Conservation (phyloP, 2,888 invertebrate genomes). For the Drosophila suboccidentalis region DNA sequence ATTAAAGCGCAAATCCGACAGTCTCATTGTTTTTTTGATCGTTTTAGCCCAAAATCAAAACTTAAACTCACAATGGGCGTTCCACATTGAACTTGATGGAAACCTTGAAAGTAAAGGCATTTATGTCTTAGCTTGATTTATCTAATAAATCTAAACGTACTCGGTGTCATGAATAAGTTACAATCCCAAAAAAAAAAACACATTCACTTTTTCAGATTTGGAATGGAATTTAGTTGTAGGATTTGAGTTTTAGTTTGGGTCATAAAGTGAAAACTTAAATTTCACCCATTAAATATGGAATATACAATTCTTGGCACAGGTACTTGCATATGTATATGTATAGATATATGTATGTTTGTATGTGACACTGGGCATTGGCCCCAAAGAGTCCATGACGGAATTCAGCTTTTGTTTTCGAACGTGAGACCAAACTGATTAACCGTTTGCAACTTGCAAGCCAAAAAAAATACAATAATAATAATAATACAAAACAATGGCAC, state of each 20-base stretch:
- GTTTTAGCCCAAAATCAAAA: constrained; percentile 9
- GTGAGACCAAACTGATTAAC: constrained; percentile 76
- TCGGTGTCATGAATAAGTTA: constrained; percentile 6
- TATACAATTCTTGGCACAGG: constrained; percentile 58
- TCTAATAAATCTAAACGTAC: constrained; percentile 35
- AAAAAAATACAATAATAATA: constrained; percentile 16
- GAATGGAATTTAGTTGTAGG: constrained; percentile 1
- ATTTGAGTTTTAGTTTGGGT: constrained; percentile 32
- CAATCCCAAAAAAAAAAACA: constrained; percentile 4
- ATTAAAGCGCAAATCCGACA: constrained; percentile 45
- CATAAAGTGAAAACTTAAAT: constrained; percentile 69
- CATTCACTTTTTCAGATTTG: constrained; percentile 63
- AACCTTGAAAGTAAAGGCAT: constrained; percentile 67
- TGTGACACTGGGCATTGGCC: constrained; percentile 65
- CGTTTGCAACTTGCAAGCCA: constrained; percentile 61
- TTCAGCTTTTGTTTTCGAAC: constrained; percentile 71
- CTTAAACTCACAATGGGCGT: constrained; percentile 55
- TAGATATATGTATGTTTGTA: constrained; percentile 15
- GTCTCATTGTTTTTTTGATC: constrained; percentile 57
- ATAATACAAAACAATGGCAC: constrained; percentile 60
- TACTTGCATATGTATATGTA: background rate
- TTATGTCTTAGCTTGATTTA: constrained; percentile 50
- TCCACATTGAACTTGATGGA: constrained; percentile 52
- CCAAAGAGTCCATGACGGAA: constrained; percentile 64
- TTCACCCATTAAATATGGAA: constrained; percentile 55